Base-by-base conservation (phyloP, 2,113 vertebrate species). In the Coryphaenoides rupestris region DNA sequence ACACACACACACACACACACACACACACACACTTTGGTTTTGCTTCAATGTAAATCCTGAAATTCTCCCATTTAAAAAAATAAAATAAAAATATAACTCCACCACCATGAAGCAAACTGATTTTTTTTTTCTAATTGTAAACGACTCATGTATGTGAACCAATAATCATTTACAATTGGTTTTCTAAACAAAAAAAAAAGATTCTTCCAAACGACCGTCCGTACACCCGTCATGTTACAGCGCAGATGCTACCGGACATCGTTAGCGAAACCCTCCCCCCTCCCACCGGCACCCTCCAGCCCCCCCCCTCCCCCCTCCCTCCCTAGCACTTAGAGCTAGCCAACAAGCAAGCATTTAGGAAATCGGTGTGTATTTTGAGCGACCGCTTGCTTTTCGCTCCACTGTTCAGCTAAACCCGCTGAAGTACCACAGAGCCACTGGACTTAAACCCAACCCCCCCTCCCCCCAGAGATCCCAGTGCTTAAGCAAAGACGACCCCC, bases 11-110 rank as follows among this genome's bases (percentile, higher is more conserved):
- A 65, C 61, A 23, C 45, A 57, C 19, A 56, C 24, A 58, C 45
- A 72, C 81, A 68, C 67, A 60, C 67, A 66, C 69, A 70, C 82
- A 82, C 86, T 88, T 88, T 88, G 85, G 87, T 88, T 90, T 87
- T 82, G 82, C 73, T 83, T 89, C 80, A 81, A 71, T 78, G 66
- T 82, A 74, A 85, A 84, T 86, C 84, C 78, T 88, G 84, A 88
- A 87, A 81, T 69, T 77, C 56, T 46, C 57, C 71, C 76, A 68
- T 57, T 72, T 74, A 66, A 21, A 68, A 54, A 26, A 65, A 66
- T n/a, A 60, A 57, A 69, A 54, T 50, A 55, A 68, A 28, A 61
- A 75, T 23, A 55, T 57, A 61, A 65, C 21, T 56, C 47, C 68
- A 74, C 66, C 10, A 45, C 28, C 47, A 72, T 69, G 76, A 83